A percentile compares a stretch with the other conserved stretches of the same genome.
phyloP scores from a whole-genome alignment of 2,113 vertebrate genomes.

The Atlantisia rogersi region DNA sequence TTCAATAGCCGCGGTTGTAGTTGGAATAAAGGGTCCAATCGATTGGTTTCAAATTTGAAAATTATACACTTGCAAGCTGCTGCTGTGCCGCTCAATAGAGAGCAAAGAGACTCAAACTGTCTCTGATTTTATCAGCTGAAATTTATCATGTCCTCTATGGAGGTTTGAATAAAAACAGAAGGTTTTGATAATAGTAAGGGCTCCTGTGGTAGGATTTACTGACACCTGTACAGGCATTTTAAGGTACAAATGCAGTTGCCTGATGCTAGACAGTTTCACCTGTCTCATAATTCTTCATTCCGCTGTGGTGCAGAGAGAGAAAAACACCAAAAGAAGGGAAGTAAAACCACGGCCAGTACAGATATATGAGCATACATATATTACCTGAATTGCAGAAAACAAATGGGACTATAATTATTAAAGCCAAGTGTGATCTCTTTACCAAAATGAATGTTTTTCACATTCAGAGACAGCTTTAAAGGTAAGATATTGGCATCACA shows the following conservation, averaged over 20 bases:
- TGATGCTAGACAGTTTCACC: conserved; percentile 33
- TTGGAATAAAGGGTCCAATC: conserved; percentile 84
- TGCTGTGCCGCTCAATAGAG: conserved; percentile 80
- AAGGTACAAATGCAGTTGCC: not conserved
- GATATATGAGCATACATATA: not conserved
- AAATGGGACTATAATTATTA: not conserved
- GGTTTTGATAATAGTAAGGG: conserved; percentile 47
- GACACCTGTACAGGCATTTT: conserved; percentile 61
- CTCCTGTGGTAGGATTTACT: conserved; percentile 44
- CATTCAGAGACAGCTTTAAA: not conserved
- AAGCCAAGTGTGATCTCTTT: not conserved
- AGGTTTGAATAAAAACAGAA: conserved; percentile 62
- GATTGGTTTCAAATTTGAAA: conserved; percentile 90
- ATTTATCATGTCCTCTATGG: conserved; percentile 22
- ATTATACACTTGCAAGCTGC: conserved; percentile 82
- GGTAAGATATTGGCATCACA: not conserved
- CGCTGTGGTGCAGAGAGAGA: not conserved
- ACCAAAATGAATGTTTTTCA: not conserved
- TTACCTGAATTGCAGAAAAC: not conserved
- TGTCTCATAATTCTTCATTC: conserved; percentile 28
- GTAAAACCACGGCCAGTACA: not conserved
- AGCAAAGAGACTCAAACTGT: conserved; percentile 69
- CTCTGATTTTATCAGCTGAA: conserved; percentile 53
- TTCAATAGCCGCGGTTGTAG: conserved; percentile 77
- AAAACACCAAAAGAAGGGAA: not conserved